Evolutionary conservation across 2,888 invertebrate genomes (phyloP), one percentile per base, ranked within the genome.

Genomic region (Ecliptopera silaceata): DNA sequence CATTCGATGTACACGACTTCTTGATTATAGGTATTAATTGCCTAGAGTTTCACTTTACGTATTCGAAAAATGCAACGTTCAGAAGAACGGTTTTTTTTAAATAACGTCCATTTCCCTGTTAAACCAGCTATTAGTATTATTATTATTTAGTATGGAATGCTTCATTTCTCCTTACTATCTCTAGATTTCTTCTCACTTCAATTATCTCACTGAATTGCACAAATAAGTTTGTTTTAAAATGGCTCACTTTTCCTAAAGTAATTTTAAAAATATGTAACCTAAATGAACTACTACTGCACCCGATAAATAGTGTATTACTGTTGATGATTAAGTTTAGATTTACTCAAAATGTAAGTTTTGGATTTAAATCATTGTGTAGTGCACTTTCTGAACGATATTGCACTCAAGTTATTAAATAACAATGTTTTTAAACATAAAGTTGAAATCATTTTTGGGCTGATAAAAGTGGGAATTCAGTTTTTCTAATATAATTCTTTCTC

Each of bases 71-170:
- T 61, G 56, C 66, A 58, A 69, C 65, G 69, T 70, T 63, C 66
- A 66, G 68, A 74, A 74, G 73, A 76, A 79, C 76, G 77, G 74
- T 77, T 74, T 73, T 75, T 77, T 65, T n/a, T n/a, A 29, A 29
- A 60, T 72, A 74, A 86, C 90, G 91, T 91, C 91, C 90, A 91
- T 89, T 88, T 91, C 90, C 90, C 90, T 91, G 90, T 91, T 91
- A 91, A 91, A 89, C 81, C 88, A 89, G 90, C 91, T 90, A 88
- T 88, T 89, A 88, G 87, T 80, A 76, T 75, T 76, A 77, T 82
- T 77, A 82, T 82, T 84, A 81, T 80, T 88, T 91, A 89, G 90
- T 77, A 87, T 89, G 90, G 90, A 91, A 91, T 91, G 91, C 91
- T 91, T 91, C 81, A 83, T 88, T 84, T 86, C 87, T 90, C 83